Base-by-base conservation (phyloP, 2,797 vertebrate genomes). In the Cheirogaleus major region DNA sequence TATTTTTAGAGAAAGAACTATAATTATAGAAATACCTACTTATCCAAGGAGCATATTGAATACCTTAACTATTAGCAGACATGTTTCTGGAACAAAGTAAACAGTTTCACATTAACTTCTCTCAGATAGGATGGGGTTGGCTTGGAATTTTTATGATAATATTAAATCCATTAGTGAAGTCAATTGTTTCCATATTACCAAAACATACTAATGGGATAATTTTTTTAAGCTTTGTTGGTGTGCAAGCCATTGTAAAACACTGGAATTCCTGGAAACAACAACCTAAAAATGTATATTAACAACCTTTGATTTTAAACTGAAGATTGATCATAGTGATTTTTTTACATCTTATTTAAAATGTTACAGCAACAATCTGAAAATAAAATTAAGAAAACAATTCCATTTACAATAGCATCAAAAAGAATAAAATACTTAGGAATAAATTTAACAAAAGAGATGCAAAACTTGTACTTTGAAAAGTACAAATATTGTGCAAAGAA, bases 71-170 rank as follows among this genome's bases (percentile, higher is more conserved):
- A 69, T 95, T 93, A 97, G 78, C 50, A 86, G 82, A 41, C 1
- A 27, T 91, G 73, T 96, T 87, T 97, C 95, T 95, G 94, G 96
- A 98, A 98, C 96, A 95, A 97, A 87, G 25, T 57, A 69, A 91
- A 95, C 73, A 73, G 1, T 70, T 97, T 96, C 25, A 2, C 50
- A 96, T 87, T 97, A 81, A 93, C 63, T 89, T 97, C 96, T 96
- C 96, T 90, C 25, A 4, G 93, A 97, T 93, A 97, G 93, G 93
- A 97, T 95, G 76, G 41, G 48, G 52, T 13, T 91, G 2, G 27
- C 63, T 88, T 89, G 84, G 55, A 57, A 95, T 92, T 93, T 97
- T 97, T 97, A 87, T 84, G 91, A 80, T 0, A 0, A 84, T 94
- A 84, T 89, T 97, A 95, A 98, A 96, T 81, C n/a, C 70, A 83